These are phyloP conservation scores for Discoglossus pictus DNA, from an alignment of 2,797 vertebrate genomes.

Conservation along the genomic window DNA sequence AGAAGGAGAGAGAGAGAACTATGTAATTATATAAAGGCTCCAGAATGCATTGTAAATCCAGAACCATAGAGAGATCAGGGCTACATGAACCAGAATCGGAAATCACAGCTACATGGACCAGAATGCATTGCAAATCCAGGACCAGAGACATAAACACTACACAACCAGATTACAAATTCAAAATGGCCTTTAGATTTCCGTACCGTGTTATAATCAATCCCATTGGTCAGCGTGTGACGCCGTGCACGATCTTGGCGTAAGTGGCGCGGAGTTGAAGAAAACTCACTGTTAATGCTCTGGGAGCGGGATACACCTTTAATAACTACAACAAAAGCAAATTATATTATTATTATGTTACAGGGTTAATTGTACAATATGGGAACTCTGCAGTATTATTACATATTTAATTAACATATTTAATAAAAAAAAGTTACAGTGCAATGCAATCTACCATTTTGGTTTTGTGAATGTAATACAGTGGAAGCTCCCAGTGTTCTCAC, in stretches of 20 bases:
- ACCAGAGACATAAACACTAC: no score
- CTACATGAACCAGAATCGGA: background rate
- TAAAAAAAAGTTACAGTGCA: no score
- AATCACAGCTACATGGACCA: background rate
- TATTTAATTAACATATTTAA: no score
- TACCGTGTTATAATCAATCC: slow-evolving; percentile 53
- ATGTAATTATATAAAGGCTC: no score
- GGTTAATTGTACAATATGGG: no score
- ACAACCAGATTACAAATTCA: no score
- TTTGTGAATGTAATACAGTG: no score
- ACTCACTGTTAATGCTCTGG: slow-evolving; percentile 51
- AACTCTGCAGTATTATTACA: no score
- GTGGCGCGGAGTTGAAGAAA: slow-evolving; percentile 18
- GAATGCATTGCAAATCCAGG: background rate
- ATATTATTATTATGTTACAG: background rate
- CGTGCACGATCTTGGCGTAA: slow-evolving; percentile 36
- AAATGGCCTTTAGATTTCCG: background rate
- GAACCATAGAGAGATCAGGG: background rate
- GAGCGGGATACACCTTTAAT: slow-evolving; percentile 46
- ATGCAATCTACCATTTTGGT: no score
- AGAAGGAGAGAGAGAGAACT: no score
- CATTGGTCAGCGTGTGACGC: slow-evolving; percentile 50
- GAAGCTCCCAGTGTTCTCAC: no score
- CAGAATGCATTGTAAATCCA: background rate
- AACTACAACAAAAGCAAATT: slow-evolving; percentile 9